Base-by-base conservation (phyloP, 2,113 vertebrate species). In the Tachysurus vachellii region DNA sequence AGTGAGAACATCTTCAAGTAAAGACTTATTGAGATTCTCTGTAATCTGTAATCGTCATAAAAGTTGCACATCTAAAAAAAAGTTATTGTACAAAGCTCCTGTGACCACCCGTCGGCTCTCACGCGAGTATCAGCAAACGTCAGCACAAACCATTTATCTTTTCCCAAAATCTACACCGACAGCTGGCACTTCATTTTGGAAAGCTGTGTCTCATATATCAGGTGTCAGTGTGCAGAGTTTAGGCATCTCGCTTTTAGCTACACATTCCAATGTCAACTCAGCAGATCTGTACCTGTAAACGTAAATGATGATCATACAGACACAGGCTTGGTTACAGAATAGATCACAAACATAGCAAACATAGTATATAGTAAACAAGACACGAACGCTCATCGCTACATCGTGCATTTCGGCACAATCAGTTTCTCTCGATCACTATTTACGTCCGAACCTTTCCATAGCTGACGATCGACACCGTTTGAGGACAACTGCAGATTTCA, bases 351-450 rank as follows among this genome's bases (percentile, higher is more conserved):
- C 8, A 3, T 1, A 31, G 11, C 50, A 70, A 71, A 71, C 53
- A 7, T 16, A 70, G 47, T 54, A 84, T 23, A 84, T 0, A 14
- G 28, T 50, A 68, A 83, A 17, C 47, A 1, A 53, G 16, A 68
- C 23, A 68, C 19, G n/a, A 36, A 81, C 62, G 85, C 89, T 84
- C 83, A 12, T 77, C n/a, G 23, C 19, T 71, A 91, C 89, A 88
- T 76, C 79, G 75, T 36, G 50, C 54, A 53, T 57, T 59, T 85
- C 70, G 47, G 73, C 31, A 5, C 57, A 26, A 14, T n/a, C 31
- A 6, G 26, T 28, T 47, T 75, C 19, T 23, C 42, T 75, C 71
- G 10, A 23, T 23, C 21, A 26, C 42, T 13, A 6, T 12, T 19
- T 1, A 5, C 4, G 42, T 6, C 19, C 1, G 9, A 23, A 21